Evolutionary conservation across 2,888 invertebrate genomes (phyloP).

Genomic region (Dasysyrphus albostriatus): DNA sequence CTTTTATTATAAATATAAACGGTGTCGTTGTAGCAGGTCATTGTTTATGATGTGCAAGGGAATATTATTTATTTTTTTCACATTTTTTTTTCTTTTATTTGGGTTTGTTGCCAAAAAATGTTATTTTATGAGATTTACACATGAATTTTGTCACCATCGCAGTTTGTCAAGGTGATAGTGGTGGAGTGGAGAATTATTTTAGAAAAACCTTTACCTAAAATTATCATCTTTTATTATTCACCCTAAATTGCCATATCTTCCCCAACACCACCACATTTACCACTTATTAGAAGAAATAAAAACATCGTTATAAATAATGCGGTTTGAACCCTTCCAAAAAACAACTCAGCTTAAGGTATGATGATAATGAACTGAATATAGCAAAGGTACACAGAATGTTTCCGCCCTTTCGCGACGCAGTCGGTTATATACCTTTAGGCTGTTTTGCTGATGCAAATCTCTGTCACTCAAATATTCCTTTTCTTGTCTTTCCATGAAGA

Average conservation of each 20-base stretch:
- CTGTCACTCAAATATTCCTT: conserved; percentile 70
- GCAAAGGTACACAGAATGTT: conserved; percentile 34
- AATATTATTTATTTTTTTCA: conserved; percentile 59
- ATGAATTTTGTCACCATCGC: background rate
- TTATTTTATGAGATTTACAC: conserved; percentile 12
- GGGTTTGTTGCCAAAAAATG: conserved; percentile 54
- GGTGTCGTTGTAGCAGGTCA: conserved; percentile 65
- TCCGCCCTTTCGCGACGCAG: conserved; percentile 20
- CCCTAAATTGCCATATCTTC: no score
- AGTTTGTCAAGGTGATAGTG: background rate
- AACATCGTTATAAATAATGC: background rate
- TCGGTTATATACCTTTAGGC: conserved; percentile 47
- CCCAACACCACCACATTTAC: conserved; percentile 1
- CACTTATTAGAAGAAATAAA: background rate
- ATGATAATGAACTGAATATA: conserved; percentile 63
- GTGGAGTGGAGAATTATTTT: conserved; percentile 13
- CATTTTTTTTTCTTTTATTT: conserved; percentile 33
- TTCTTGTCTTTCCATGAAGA: conserved; percentile 31
- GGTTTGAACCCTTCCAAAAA: background rate
- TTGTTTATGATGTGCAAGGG: conserved; percentile 71
- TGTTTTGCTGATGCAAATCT: conserved; percentile 2
- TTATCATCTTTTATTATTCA: conserved; percentile 4
- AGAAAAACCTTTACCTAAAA: background rate
- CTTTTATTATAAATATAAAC: conserved; percentile 21
- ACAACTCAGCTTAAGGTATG: conserved; percentile 22